phyloP scores from a whole-genome alignment of 2,888 invertebrate genomes.

The Nipponacmea schrenckii region DNA sequence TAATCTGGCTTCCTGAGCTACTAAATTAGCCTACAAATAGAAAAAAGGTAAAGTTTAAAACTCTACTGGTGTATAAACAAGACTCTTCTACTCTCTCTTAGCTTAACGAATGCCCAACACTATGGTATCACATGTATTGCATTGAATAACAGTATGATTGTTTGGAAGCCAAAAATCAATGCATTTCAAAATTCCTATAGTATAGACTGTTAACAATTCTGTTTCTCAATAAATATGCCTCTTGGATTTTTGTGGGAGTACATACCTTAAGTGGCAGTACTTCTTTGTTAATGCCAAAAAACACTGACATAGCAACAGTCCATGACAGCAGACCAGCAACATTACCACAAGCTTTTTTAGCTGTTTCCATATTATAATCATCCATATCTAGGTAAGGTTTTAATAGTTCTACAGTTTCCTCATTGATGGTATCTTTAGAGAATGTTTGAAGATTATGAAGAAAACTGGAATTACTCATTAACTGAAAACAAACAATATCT shows the following conservation, averaged over 20 bases:
- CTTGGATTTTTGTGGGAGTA: too few species aligned
- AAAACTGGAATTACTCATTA: conserved; percentile 96
- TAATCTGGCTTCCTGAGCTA: conserved; percentile 81
- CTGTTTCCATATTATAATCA: conserved; percentile 96
- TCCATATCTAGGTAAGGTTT: conserved; percentile 87
- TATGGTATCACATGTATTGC: neutral
- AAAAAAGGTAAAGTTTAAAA: neutral
- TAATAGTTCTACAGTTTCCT: conserved; percentile 93
- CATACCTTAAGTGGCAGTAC: conserved; percentile 89
- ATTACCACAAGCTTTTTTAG: conserved; percentile 75
- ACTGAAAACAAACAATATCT: conserved; percentile 74
- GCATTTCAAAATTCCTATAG: too few species aligned
- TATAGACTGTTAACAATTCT: too few species aligned
- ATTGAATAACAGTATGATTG: too few species aligned
- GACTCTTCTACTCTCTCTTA: too few species aligned
- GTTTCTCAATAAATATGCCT: too few species aligned
- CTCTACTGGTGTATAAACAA: too few species aligned
- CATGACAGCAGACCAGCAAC: conserved; percentile 66
- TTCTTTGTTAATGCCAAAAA: conserved; percentile 88
- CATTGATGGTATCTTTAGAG: conserved; percentile 87
- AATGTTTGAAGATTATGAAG: conserved; percentile 51
- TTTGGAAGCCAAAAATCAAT: too few species aligned
- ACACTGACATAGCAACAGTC: conserved; percentile 65
- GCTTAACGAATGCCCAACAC: too few species aligned
- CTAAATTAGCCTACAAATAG: conserved; percentile 78